A percentile compares a stretch with the other conserved stretches of the same genome.
Conservation (phyloP, 1,140 invertebrate genomes). For the Popillia japonica region DNA sequence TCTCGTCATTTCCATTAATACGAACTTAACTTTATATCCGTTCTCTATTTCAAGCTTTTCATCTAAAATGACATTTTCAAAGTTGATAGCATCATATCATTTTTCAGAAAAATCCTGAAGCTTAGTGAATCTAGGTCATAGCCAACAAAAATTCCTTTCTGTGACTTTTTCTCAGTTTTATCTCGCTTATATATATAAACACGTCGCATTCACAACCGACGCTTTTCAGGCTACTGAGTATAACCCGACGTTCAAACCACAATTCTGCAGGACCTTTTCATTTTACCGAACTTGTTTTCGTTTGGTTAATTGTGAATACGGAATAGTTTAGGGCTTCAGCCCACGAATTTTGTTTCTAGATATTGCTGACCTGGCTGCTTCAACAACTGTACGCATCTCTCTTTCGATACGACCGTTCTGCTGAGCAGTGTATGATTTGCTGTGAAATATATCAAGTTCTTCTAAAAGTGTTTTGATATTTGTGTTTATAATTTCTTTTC, state of each 20-base stretch:
- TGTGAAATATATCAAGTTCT: constrained; percentile 42
- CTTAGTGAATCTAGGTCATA: constrained; percentile 50
- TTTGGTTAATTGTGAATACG: constrained; percentile 50
- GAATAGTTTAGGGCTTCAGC: constrained; percentile 48
- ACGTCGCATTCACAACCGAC: constrained; percentile 50
- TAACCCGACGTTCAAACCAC: constrained; percentile 46
- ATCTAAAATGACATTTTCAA: too few species aligned
- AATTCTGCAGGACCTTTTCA: constrained; percentile 50
- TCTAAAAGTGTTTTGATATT: background rate
- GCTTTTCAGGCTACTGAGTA: constrained; percentile 43
- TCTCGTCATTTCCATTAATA: background rate
- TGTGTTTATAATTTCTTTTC: constrained; percentile 48
- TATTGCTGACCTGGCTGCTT: constrained; percentile 50
- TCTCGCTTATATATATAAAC: constrained; percentile 43
- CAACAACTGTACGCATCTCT: constrained; percentile 57
- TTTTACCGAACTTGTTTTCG: constrained; percentile 44
- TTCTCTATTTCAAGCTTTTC: too few species aligned
- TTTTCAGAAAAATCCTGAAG: too few species aligned
- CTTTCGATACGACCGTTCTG: constrained; percentile 59
- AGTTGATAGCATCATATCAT: too few species aligned
- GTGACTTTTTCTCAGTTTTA: constrained; percentile 48
- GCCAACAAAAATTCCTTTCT: constrained; percentile 50
- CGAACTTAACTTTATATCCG: constrained; percentile 42
- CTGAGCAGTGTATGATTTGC: constrained; percentile 54
- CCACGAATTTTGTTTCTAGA: constrained; percentile 47